Evolutionary conservation across 2,797 vertebrate species (phyloP), one percentile per base, ranked within the genome.

Genomic region (Triplophysa yarkandensis): DNA sequence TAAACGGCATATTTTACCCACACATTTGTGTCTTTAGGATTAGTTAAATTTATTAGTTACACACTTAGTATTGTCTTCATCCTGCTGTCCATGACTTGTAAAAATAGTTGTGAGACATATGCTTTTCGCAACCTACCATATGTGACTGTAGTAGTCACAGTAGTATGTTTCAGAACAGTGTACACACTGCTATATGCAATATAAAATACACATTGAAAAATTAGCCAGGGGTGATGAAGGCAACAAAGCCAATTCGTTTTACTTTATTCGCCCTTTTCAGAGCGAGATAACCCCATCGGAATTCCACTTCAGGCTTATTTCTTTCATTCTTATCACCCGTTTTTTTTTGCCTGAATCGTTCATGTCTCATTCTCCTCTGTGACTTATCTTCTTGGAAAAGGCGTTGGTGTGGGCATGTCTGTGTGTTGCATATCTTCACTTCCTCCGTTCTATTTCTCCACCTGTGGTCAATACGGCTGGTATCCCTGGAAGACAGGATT

Each of bases 391-490:
- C 43, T 67, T 34, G 34, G 68, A 71, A 68, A 54, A 43, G 21
- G 8, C 6, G 54, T 44, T 52, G n/a, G n/a, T 69, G 4, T 50
- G 41, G 19, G 67, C 21, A 7, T 57, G 27, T 6, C 30, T 30
- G 30, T 64, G 41, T 71, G 57, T 76, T 67, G 61, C 71, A 79
- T 41, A 48, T 74, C 69, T 68, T 63, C 57, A 78, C 75, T 54
- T 76, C 39, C 30, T 69, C 61, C 39, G 50, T 71, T 79, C 76
- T 62, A 71, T 74, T 67, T 63, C 50, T 66, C 58, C 68, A 62
- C 36, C 67, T 62, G 48, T 74, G 67, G 43, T 80, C 81, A 80
- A 79, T 82, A 71, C 72, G 34, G 68, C 32, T 69, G 70, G 55
- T 63, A 77, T 82, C 39, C 71, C 77, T 74, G 52, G 30, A 64